Percentiles rank a stretch among this genome's conserved stretches.
Evolutionary conservation across 2,888 invertebrate genomes (phyloP).

Genomic region (Gymnoscelis rufifasciata): DNA sequence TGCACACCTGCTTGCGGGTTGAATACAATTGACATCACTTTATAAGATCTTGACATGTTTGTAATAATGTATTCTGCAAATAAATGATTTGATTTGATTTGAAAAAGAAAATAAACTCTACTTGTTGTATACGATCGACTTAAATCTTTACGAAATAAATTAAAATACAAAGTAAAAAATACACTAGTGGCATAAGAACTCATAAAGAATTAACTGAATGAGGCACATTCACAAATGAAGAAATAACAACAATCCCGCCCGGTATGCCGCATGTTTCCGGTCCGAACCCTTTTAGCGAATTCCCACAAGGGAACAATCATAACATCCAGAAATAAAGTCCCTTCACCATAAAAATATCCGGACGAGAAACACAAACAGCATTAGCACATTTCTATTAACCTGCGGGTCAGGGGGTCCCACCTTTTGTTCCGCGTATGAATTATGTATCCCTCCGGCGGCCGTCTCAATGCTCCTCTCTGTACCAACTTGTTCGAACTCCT

Average conservation of each 20-base stretch:
- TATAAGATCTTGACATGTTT: too few species aligned
- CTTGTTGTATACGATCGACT: too few species aligned
- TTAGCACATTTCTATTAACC: slow-evolving; percentile 58
- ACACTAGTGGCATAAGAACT: too few species aligned
- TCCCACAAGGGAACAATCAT: slow-evolving; percentile 17
- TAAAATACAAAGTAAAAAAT: too few species aligned
- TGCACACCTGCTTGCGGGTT: too few species aligned
- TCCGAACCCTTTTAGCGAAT: slow-evolving; percentile 14
- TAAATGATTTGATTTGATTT: too few species aligned
- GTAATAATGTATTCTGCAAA: too few species aligned
- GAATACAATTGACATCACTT: too few species aligned
- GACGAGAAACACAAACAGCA: slow-evolving; percentile 37
- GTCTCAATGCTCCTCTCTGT: slow-evolving; percentile 37
- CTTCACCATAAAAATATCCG: slow-evolving; percentile 26
- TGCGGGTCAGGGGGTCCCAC: slow-evolving; percentile 57
- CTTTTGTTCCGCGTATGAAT: slow-evolving; percentile 50
- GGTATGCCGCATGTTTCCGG: slow-evolving; percentile 2
- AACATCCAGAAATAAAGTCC: slow-evolving; percentile 21
- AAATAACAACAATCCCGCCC: slow-evolving; percentile 1
- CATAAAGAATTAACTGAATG: too few species aligned
- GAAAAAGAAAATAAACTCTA: too few species aligned
- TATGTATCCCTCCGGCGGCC: slow-evolving; percentile 39
- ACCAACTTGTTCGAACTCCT: slow-evolving; percentile 13
- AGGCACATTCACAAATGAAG: not conserved
- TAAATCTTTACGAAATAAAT: too few species aligned